phyloP scores from a whole-genome alignment of 2,888 invertebrate genomes.

The Drosophila robusta region DNA sequence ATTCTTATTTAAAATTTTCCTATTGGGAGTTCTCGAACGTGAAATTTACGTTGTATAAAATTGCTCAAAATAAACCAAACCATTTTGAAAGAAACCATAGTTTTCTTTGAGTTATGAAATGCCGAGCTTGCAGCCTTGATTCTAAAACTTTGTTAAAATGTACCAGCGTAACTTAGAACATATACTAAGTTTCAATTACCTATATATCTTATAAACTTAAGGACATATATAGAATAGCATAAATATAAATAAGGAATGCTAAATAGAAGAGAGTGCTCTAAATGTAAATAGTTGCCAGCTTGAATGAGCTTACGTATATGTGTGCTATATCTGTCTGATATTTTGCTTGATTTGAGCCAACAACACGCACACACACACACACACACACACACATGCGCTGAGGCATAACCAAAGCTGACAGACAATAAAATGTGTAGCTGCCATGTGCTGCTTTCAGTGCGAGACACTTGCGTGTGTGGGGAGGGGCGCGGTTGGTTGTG shows the following conservation, averaged over 20 bases:
- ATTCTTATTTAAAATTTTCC: no score
- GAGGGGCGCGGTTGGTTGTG: neutral
- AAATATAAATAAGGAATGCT: neutral
- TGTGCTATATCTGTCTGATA: neutral
- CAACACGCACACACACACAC: neutral
- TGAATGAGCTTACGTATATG: neutral
- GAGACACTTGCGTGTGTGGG: constrained; percentile 5
- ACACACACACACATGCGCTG: neutral
- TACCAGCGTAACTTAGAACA: no score
- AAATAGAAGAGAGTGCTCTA: neutral
- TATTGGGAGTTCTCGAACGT: no score
- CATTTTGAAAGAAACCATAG: no score
- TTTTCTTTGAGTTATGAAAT: no score
- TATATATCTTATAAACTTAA: no score
- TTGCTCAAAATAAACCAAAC: no score
- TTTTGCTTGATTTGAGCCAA: neutral
- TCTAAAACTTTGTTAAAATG: no score
- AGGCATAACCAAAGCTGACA: constrained; percentile 21
- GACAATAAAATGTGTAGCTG: constrained; percentile 29
- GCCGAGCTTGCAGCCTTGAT: no score
- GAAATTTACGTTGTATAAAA: no score
- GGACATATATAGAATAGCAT: no score
- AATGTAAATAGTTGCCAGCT: neutral
- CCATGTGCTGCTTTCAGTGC: constrained; percentile 3
- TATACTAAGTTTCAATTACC: no score